Percentiles rank a stretch among this genome's conserved stretches.
Conservation (phyloP, 2,888 invertebrate genomes). For the Prosopocoilus inquinatus region DNA sequence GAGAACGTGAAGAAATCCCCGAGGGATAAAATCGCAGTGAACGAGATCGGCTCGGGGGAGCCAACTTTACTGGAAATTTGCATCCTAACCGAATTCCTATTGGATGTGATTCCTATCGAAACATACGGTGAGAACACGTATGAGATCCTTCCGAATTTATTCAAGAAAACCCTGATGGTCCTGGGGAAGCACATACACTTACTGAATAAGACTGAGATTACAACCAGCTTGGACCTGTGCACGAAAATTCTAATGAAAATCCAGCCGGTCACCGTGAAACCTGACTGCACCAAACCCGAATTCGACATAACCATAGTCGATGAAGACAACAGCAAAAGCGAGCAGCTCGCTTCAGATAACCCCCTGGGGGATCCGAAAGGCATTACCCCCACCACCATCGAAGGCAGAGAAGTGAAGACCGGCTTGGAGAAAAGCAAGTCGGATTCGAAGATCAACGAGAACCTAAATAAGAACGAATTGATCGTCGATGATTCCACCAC, state of each 20-base stretch:
- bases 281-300: constrained; percentile 21
- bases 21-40: constrained; percentile 24
- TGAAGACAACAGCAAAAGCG: constrained; percentile 1
- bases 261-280: constrained; percentile 60
- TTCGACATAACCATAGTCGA: constrained; percentile 26
- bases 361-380: neutral
- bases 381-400: neutral
- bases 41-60: constrained; percentile 63
- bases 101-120: constrained; percentile 74
- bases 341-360: neutral
- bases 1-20: constrained; percentile 35
- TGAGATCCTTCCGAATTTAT: constrained; percentile 74
- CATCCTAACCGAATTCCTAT: constrained; percentile 68
- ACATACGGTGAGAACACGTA: constrained; percentile 75
- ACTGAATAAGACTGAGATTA: constrained; percentile 62
- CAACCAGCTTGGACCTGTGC: constrained; percentile 64
- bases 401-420: neutral
- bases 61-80: constrained; percentile 70
- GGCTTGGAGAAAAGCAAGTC: constrained; percentile 65
- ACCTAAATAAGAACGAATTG: constrained; percentile 49
- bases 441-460: constrained; percentile 61
- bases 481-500: constrained; percentile 38
- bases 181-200: constrained; percentile 58
- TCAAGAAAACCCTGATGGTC: constrained; percentile 63
- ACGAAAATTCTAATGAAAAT: constrained; percentile 73